Base-by-base conservation (phyloP, 2,797 vertebrate genomes). In the Astyanax mexicanus region DNA sequence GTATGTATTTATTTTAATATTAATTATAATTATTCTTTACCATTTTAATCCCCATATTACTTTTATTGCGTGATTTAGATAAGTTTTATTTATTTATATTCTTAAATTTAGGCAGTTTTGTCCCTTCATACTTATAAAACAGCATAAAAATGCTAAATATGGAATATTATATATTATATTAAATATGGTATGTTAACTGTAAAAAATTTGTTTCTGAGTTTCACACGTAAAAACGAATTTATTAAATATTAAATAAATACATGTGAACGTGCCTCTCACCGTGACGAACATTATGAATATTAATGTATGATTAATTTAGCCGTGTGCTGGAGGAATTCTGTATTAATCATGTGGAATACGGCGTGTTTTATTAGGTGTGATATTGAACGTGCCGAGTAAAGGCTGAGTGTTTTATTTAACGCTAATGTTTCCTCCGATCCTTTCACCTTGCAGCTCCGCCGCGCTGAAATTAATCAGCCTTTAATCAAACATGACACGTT, bases 401-500 rank as follows among this genome's bases (percentile, higher is more conserved):
- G n/a, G 19, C 8, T 35, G n/a, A 62, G 37, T 19, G 11, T 42
- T 62, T 58, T 37, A 32, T 58, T 58, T 21, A 32, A 32, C 8
- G 12, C 32, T 32, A 44, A 15, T 4, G 25, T 58, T 58, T 35
- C 40, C 11, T 21, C 38, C 38, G 1, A 7, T 25, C 40, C 10
- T 9, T 29, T 35, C 37, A 11, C 47, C 71, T 62, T 60, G 19
- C 35, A 21, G 10, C 70, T 40, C 58, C 40, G 37, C 27, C 54
- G 38, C n/a, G 10, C 54, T 27, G 15, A 54, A 64, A 73, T 42
- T n/a, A 65, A 55, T 65, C 4, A 21, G 29, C 42, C 55, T 35
- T 61, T 61, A 74, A 74, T 65, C 61, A 65, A 74, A 74, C 49
- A 42, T 54, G 72, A 74, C 72, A 55, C n/a, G 11, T 74, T 57